Base-by-base conservation (phyloP, 2,797 vertebrate genomes). In the Enteromius argenteus region DNA sequence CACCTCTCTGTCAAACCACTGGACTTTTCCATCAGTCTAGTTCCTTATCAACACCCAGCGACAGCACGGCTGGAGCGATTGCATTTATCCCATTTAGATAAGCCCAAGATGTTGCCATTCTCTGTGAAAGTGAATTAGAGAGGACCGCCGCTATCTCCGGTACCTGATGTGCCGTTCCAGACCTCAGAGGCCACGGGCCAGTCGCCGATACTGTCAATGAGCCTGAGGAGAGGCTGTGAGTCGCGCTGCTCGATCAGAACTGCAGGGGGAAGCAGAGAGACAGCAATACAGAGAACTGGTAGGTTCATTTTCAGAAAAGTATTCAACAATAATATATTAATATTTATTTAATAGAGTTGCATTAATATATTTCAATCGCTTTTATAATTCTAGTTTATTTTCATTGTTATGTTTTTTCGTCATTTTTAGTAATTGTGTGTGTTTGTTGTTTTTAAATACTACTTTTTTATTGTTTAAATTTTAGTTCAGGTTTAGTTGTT, bases 141-240 rank as follows among this genome's bases (percentile, higher is more conserved):
- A 78, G 27, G 60, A 27, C 21, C 0, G 42, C 74, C 1, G 56
- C 77, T 85, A 76, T 88, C 78, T 86, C 73, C 27, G 23, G 89
- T 94, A 98, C 98, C 97, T 91, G 92, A 84, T 7, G 93, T 96
- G 85, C 90, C 80, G 64, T 93, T 96, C 98, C 98, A 99, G 89
- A 95, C 94, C 76, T 95, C 94, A 58, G 93, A 96, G 72, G 96
- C 95, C 88, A 98, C 97, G 0, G 98, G 98, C 98, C 98, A 99
- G 80, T 96, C 96, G 79, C 98, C 97, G 19, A 97, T 91, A 13
- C 88, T 83, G 5, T 93, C 91, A 27, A 99, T 91, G 90, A 97
- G 94, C 81, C 93, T 92, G 77, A 99, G 92, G 67, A 99, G 95
- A 37, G 98, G 98, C 90, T 92, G 90, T 0, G 98, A 97, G 91